These are phyloP conservation scores for Molanna angustata DNA, from an alignment of 2,888 invertebrate genomes.

Conservation along the genomic window DNA sequence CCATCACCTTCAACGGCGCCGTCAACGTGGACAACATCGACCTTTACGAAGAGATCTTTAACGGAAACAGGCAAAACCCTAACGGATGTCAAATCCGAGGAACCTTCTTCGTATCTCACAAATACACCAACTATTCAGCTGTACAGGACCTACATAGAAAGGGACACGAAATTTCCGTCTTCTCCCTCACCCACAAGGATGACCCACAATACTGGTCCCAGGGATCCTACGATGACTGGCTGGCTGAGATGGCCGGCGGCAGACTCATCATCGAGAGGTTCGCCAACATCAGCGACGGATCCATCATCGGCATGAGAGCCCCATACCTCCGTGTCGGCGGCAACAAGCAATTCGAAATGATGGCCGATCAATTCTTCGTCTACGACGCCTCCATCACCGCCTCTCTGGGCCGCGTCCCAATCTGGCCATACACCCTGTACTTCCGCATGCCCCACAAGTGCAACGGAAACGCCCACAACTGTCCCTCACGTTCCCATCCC, in stretches of 20 bases:
- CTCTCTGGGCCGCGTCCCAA: slow-evolving; percentile 82
- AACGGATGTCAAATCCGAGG: slow-evolving; percentile 87
- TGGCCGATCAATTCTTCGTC: slow-evolving; percentile 92
- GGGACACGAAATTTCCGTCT: slow-evolving; percentile 89
- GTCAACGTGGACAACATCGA: slow-evolving; percentile 92
- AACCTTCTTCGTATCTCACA: slow-evolving; percentile 90
- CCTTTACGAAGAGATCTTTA: slow-evolving; percentile 86
- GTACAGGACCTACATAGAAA: slow-evolving; percentile 85
- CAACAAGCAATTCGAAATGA: slow-evolving; percentile 95
- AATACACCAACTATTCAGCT: slow-evolving; percentile 88
- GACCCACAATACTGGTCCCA: slow-evolving; percentile 88
- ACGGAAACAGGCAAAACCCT: slow-evolving; percentile 79
- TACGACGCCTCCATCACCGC: slow-evolving; percentile 95
- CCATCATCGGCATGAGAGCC: slow-evolving; percentile 84
- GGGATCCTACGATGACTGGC: slow-evolving; percentile 87
- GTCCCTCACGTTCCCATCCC: slow-evolving; percentile 86
- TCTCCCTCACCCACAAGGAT: slow-evolving; percentile 90
- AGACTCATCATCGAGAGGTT: slow-evolving; percentile 84
- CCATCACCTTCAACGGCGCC: slow-evolving; percentile 89
- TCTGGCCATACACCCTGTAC: slow-evolving; percentile 97
- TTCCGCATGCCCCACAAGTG: slow-evolving; percentile 96
- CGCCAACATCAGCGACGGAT: slow-evolving; percentile 88
- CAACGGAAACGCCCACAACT: slow-evolving; percentile 91
- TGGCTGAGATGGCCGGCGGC: slow-evolving; percentile 92
- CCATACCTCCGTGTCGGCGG: slow-evolving; percentile 90